Evolutionary conservation across 2,797 vertebrate genomes (phyloP).

Genomic region (Scolopax bukidnonensis): DNA sequence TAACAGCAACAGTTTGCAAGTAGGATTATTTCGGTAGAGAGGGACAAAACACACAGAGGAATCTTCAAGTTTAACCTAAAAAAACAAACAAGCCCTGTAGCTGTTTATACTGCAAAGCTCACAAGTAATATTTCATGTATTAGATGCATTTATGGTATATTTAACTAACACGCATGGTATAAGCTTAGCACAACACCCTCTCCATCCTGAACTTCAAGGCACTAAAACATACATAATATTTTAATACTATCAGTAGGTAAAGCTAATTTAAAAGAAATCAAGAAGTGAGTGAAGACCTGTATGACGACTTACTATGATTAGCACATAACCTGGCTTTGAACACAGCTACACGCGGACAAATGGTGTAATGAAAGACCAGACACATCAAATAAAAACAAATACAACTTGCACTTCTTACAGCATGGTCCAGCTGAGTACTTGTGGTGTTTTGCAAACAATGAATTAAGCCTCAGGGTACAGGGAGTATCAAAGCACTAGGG

Average conservation of each 20-base stretch:
- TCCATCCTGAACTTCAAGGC: not conserved
- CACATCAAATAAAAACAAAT: conserved; percentile 60
- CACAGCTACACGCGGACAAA: not conserved
- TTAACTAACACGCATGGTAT: not conserved
- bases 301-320: not conserved
- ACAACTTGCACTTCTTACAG: conserved; percentile 62
- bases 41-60: conserved; percentile 67
- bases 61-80: conserved; percentile 76
- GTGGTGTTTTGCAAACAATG: conserved; percentile 68
- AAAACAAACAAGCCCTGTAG: conserved; percentile 61
- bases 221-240: not conserved
- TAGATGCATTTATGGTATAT: not conserved
- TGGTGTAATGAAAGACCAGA: conserved; percentile 44
- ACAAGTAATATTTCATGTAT: not conserved
- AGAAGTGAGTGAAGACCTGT: not conserved
- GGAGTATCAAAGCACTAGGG: conserved; percentile 68
- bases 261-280: conserved; percentile 2
- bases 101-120: not conserved
- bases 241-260: not conserved
- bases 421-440: conserved; percentile 46
- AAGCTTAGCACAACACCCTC: not conserved
- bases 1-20: conserved; percentile 75
- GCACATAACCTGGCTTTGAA: conserved; percentile 25
- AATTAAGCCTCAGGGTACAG: conserved; percentile 56
- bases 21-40: conserved; percentile 72